phyloP scores from a whole-genome alignment of 2,888 invertebrate species.

The Trissoscelio sp. region DNA sequence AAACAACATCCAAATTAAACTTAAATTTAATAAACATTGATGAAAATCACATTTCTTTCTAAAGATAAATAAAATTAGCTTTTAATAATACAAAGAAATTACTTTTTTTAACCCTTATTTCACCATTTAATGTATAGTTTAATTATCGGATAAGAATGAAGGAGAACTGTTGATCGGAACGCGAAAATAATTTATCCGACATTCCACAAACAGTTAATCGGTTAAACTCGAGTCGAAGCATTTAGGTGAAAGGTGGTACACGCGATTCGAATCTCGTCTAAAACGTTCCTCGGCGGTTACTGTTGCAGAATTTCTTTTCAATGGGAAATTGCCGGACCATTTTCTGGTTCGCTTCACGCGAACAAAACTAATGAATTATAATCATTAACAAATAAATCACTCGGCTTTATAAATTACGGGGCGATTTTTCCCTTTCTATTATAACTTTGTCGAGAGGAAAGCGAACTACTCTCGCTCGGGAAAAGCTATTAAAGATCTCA shows the following conservation, averaged over 20 bases:
- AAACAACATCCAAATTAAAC: no score
- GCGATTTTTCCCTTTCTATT: conserved; percentile 20
- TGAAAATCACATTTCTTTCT: no score
- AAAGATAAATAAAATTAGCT: no score
- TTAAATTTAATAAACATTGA: no score
- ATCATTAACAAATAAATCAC: conserved; percentile 52
- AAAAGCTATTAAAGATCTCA: conserved; percentile 44
- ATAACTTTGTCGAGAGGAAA: conserved; percentile 28
- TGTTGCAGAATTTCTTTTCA: conserved; percentile 48
- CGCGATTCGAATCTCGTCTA: conserved; percentile 32
- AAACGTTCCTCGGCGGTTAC: conserved; percentile 18
- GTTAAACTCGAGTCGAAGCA: conserved; percentile 37
- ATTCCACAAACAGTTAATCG: conserved; percentile 48
- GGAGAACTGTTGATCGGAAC: conserved; percentile 16
- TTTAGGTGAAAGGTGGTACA: conserved; percentile 56
- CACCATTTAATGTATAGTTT: not conserved
- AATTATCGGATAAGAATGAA: conserved; percentile 16
- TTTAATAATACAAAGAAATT: no score
- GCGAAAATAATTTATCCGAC: conserved; percentile 43
- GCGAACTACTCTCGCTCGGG: conserved; percentile 13
- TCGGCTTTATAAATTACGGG: conserved; percentile 3
- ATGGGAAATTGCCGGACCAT: conserved; percentile 29
- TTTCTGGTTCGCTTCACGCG: conserved; percentile 49
- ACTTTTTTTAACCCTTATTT: no score
- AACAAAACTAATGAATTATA: conserved; percentile 59